These are phyloP conservation scores for Netta rufina DNA, from an alignment of 2,797 vertebrate genomes.

Conservation along the genomic window DNA sequence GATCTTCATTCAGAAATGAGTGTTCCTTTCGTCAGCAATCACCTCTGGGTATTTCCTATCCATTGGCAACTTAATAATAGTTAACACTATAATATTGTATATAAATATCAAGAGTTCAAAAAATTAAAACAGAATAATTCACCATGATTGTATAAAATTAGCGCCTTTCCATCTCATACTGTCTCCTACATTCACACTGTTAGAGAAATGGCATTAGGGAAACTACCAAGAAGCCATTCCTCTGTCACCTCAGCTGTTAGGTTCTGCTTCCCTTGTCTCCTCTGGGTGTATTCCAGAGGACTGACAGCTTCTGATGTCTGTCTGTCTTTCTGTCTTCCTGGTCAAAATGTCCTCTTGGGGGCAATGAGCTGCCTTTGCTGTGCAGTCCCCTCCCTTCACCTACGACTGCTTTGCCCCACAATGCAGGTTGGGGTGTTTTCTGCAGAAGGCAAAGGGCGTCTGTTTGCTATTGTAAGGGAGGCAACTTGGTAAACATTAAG, in stretches of 20 bases:
- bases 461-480: not conserved
- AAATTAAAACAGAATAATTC: not conserved
- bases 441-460: not conserved
- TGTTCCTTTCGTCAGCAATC: not conserved
- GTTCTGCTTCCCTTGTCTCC: not conserved
- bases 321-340: not conserved
- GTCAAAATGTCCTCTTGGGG: not conserved
- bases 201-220: not conserved
- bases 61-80: not conserved
- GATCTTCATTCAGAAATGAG: not conserved
- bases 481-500: not conserved
- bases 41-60: not conserved
- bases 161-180: not conserved
- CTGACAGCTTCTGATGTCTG: not conserved
- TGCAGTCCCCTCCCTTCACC: not conserved
- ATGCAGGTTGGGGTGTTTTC: rapidly evolving
- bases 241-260: rapidly evolving
- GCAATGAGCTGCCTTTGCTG: not conserved
- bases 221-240: not conserved
- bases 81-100: not conserved
- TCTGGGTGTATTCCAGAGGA: not conserved
- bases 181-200: rapidly evolving
- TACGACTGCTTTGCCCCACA: rapidly evolving
- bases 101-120: not conserved
- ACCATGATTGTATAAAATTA: not conserved